Evolutionary conservation across 2,797 vertebrate species (phyloP).

Genomic region (Dermochelys coriacea): DNA sequence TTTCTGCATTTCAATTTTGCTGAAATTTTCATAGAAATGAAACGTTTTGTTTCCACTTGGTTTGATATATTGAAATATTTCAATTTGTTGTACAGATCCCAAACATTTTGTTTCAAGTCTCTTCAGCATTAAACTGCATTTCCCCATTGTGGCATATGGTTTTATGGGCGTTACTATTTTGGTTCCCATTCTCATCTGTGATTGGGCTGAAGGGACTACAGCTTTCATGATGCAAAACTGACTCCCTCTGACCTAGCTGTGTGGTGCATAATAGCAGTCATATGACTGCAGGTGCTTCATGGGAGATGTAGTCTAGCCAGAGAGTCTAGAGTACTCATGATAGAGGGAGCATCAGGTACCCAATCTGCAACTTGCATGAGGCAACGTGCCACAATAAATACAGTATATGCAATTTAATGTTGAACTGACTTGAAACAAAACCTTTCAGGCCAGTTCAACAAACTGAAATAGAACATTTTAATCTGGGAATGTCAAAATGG

Average conservation of each 20-base stretch:
- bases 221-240: no score
- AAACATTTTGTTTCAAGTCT: neutral
- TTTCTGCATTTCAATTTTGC: neutral
- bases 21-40: neutral
- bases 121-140: neutral
- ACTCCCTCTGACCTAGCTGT: neutral
- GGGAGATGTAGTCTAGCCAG: neutral
- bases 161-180: neutral
- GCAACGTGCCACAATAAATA: neutral
- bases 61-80: neutral
- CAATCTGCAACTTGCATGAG: neutral
- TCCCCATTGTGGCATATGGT: neutral
- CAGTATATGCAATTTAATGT: neutral
- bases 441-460: neutral
- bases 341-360: neutral
- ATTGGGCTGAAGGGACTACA: neutral
- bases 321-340: neutral
- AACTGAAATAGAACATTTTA: neutral
- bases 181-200: neutral
- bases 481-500: neutral
- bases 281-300: neutral
- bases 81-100: neutral
- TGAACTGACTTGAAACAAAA: neutral
- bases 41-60: neutral
- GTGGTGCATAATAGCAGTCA: neutral